Conservation (phyloP, 2,113 vertebrate genomes). For the Saccopteryx leptura region DNA sequence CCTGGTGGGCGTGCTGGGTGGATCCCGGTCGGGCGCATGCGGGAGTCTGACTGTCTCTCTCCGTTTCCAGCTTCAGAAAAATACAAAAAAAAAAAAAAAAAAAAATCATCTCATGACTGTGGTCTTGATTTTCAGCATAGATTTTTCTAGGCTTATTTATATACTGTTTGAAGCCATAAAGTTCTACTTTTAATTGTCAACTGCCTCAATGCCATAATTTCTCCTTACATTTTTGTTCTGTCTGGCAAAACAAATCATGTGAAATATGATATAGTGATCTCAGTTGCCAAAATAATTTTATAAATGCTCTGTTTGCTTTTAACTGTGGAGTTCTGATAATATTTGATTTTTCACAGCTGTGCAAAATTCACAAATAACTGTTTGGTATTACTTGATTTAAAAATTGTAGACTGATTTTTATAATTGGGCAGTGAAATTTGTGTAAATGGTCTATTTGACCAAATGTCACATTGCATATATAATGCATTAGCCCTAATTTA, state of each 20-base stretch:
- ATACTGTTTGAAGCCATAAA: not conserved
- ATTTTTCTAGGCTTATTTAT: not conserved
- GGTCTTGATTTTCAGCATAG: not conserved
- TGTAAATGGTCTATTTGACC: conserved; percentile 38
- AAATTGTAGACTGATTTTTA: conserved; percentile 30
- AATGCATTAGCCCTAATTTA: not conserved
- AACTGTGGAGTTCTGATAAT: conserved; percentile 14
- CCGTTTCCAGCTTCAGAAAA: too few relatives aligned
- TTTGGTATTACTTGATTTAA: conserved; percentile 39
- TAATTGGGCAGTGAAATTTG: conserved; percentile 50
- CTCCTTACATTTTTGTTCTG: not conserved
- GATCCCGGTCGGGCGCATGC: too few relatives aligned
- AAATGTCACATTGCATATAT: conserved; percentile 9
- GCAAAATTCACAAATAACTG: conserved; percentile 3
- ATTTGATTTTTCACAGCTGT: conserved; percentile 55
- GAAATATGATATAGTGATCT: not conserved
- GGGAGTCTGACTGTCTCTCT: too few relatives aligned
- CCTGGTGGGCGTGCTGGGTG: too few relatives aligned
- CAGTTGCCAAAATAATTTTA: conserved; percentile 33
- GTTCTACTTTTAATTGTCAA: not conserved
- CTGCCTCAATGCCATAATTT: not conserved
- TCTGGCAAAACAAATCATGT: not conserved
- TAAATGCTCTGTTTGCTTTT: conserved; percentile 29
- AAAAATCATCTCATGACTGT: not conserved
- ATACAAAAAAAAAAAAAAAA: too few relatives aligned